A percentile compares a stretch with the other conserved stretches of the same genome.
Evolutionary conservation across 1,140 invertebrate species (phyloP).

Genomic region (Gonioctena quinquepunctata): DNA sequence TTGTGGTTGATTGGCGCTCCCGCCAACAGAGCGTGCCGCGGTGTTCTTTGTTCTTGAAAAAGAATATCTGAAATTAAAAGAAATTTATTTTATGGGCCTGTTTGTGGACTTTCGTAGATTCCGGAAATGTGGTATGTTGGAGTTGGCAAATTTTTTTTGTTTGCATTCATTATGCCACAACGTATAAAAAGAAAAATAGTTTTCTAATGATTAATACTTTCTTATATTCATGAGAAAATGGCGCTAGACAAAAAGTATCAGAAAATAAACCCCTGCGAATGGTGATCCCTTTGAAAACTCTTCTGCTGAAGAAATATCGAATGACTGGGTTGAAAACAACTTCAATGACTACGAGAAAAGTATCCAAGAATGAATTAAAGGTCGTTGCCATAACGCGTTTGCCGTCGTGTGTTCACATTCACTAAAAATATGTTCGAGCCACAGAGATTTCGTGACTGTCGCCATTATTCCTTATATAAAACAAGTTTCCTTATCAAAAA

Average conservation of each 20-base stretch:
- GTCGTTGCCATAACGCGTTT: not conserved
- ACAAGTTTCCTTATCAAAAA: not conserved
- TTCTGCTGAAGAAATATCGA: no score
- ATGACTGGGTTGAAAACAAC: no score
- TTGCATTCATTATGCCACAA: no score
- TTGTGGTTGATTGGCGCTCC: conserved; percentile 33
- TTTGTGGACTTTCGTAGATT: not conserved
- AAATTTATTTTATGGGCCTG: not conserved
- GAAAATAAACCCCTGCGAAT: no score
- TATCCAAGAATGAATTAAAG: no score
- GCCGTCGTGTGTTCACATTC: not conserved
- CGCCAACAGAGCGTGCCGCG: conserved; percentile 42
- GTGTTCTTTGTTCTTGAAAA: not conserved
- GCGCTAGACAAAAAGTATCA: no score
- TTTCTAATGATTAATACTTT: no score
- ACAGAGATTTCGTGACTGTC: not conserved
- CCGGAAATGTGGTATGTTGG: not conserved
- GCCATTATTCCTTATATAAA: not conserved
- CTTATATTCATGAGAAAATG: no score
- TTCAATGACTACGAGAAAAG: no score
- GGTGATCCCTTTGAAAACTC: no score
- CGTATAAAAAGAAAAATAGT: no score
- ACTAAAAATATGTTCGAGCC: not conserved
- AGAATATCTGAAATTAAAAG: no score
- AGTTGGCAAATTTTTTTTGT: not conserved